These are phyloP conservation scores for Drosophila siamana DNA, from an alignment of 2,888 invertebrate species.

Conservation along the genomic window DNA sequence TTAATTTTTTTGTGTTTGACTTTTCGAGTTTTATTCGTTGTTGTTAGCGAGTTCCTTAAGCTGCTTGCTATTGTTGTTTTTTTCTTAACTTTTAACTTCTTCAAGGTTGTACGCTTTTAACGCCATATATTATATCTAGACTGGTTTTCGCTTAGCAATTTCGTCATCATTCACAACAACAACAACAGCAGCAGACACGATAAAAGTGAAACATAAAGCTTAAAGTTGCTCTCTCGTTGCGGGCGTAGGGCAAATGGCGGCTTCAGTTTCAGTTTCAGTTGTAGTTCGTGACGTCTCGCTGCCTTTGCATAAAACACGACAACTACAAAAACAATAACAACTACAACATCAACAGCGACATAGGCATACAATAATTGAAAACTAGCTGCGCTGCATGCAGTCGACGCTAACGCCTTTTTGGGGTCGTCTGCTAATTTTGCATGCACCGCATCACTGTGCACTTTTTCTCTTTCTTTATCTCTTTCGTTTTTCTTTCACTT, in stretches of 20 bases:
- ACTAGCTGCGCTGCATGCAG: constrained; percentile 42
- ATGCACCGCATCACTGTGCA: constrained; percentile 54
- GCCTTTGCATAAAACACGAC: constrained; percentile 49
- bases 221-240: constrained; percentile 36
- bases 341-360: constrained; percentile 20
- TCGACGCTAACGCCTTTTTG: constrained; percentile 22
- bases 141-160: constrained; percentile 77
- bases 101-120: constrained; percentile 69
- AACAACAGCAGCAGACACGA: constrained; percentile 19
- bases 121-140: constrained; percentile 67
- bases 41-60: constrained; percentile 54
- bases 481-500: constrained; percentile 26
- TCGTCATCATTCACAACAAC: constrained; percentile 68
- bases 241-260: constrained; percentile 46
- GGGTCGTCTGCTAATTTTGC: constrained; percentile 49
- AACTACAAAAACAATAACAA: constrained; percentile 21
- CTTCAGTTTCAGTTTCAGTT: constrained; percentile 19
- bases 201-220: constrained; percentile 47
- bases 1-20: constrained; percentile 12
- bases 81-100: constrained; percentile 62
- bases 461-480: constrained; percentile 21
- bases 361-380: constrained; percentile 54
- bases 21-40: constrained; percentile 28
- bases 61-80: constrained; percentile 30
- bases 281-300: constrained; percentile 54